phyloP scores from a whole-genome alignment of 2,888 invertebrate species.

The Lagria hirta region DNA sequence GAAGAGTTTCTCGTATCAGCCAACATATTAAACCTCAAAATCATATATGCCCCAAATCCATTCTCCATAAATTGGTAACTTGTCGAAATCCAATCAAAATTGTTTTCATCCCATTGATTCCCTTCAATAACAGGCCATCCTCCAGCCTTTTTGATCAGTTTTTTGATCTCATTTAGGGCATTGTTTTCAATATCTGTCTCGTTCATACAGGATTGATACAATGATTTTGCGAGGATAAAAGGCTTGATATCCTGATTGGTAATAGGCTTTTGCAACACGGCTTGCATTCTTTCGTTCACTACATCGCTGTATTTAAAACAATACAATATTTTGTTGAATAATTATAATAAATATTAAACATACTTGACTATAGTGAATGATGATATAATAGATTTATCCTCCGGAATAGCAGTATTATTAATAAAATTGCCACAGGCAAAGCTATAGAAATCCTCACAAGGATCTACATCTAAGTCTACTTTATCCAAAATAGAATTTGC shows the following conservation, averaged over 20 bases:
- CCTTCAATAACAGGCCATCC: constrained; percentile 88
- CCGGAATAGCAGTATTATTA: constrained; percentile 66
- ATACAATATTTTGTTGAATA: constrained; percentile 48
- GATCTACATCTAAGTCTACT: constrained; percentile 65
- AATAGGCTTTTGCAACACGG: constrained; percentile 63
- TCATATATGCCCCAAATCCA: constrained; percentile 67
- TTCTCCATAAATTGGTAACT: constrained; percentile 71
- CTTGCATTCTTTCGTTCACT: constrained; percentile 67
- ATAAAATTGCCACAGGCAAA: constrained; percentile 72
- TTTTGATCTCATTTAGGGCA: constrained; percentile 9
- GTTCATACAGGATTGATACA: constrained; percentile 83
- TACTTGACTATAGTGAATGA: constrained; percentile 43
- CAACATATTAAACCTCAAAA: constrained; percentile 10
- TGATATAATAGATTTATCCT: constrained; percentile 58
- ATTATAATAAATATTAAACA: not conserved
- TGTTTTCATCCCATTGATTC: constrained; percentile 64
- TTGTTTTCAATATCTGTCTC: constrained; percentile 48
- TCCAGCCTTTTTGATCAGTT: constrained; percentile 61
- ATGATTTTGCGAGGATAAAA: constrained; percentile 69
- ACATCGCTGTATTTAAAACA: constrained; percentile 61
- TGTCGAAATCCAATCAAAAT: constrained; percentile 74
- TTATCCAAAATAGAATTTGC: constrained; percentile 66
- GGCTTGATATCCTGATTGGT: constrained; percentile 61
- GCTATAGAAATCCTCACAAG: constrained; percentile 74
- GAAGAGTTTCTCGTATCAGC: constrained; percentile 16